These are phyloP conservation scores for Rhamnusium bicolor DNA, from an alignment of 2,888 invertebrate genomes.

Conservation along the genomic window DNA sequence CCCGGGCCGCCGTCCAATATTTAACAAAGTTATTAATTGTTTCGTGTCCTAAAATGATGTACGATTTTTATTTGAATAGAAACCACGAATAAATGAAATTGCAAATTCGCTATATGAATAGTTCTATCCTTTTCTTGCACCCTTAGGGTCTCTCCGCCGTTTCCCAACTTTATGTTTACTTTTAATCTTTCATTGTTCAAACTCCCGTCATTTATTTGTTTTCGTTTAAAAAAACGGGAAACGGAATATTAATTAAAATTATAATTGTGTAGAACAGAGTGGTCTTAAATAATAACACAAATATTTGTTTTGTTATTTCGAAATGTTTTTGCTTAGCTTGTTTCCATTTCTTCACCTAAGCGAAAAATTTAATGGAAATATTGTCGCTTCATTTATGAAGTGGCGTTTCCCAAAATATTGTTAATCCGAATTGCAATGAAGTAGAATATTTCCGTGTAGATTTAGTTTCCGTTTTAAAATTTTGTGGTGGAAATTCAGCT, in stretches of 20 bases:
- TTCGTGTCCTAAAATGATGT: constrained; percentile 64
- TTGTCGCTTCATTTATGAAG: not conserved
- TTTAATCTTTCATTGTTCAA: constrained; percentile 68
- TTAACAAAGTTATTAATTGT: constrained; percentile 68
- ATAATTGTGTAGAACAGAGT: constrained; percentile 52
- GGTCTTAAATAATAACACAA: constrained; percentile 53
- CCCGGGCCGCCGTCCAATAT: constrained; percentile 61
- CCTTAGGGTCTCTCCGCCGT: constrained; percentile 38
- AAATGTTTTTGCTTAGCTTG: constrained; percentile 5
- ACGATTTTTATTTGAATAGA: constrained; percentile 66
- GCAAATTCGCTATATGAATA: constrained; percentile 54
- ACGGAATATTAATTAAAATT: constrained; percentile 62
- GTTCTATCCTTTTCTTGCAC: constrained; percentile 47
- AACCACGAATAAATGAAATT: constrained; percentile 57
- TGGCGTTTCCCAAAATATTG: not conserved
- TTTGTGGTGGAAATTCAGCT: no score
- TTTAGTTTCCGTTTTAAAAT: not conserved
- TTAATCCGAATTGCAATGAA: not conserved
- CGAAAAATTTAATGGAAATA: not conserved
- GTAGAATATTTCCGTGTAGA: not conserved
- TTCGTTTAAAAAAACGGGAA: constrained; percentile 52
- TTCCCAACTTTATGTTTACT: constrained; percentile 56
- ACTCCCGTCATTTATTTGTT: constrained; percentile 65
- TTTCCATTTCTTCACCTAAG: not conserved
- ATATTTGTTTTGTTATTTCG: constrained; percentile 47